Base-by-base conservation (phyloP, 1,140 invertebrate species). In the Temnothorax longispinosus region DNA sequence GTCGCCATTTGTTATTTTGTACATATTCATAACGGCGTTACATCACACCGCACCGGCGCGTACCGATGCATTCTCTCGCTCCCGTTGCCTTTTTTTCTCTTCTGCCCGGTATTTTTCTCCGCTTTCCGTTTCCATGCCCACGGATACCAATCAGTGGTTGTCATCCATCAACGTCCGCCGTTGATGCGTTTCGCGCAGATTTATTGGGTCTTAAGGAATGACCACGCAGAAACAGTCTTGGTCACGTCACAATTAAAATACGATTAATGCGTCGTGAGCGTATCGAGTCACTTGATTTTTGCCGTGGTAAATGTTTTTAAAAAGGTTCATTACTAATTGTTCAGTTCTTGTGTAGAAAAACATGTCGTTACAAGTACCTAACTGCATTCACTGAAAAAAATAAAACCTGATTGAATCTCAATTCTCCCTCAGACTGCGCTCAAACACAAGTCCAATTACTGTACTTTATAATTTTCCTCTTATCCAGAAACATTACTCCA, bases 21-120 rank as follows among this genome's bases (percentile, higher is more conserved):
- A 91, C 93, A 93, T 94, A 94, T 93, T 94, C 93, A 93, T 93
- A 94, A 93, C 92, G 89, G 58, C 75, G 93, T 93, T 94, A 90
- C 92, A 92, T 93, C 92, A 93, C 87, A 93, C 88, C 88, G 4
- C 87, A 93, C 88, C 88, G 4, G n/a, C 54, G 88, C 89, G 88
- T 92, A 92, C 92, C 92, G 85, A 86, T 89, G 89, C 88, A 88
- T 91, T 88, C 87, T 89, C 65, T 90, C 38, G 75, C 41, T 52
- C 76, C 27, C 80, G 74, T 88, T 82, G 67, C 60, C 67, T 60
- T 85, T 72, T 88, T 65, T 87, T 60, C 10, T 65, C 8, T n/a
- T 62, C 41, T 58, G 58, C 84, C 44, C 77, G 50, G 15, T 86
- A 56, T 69, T 64, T 91, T 89, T 89, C 77, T 56, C 77, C 67